Evolutionary conservation across 2,113 vertebrate genomes (phyloP).

Genomic region (Athene noctua): DNA sequence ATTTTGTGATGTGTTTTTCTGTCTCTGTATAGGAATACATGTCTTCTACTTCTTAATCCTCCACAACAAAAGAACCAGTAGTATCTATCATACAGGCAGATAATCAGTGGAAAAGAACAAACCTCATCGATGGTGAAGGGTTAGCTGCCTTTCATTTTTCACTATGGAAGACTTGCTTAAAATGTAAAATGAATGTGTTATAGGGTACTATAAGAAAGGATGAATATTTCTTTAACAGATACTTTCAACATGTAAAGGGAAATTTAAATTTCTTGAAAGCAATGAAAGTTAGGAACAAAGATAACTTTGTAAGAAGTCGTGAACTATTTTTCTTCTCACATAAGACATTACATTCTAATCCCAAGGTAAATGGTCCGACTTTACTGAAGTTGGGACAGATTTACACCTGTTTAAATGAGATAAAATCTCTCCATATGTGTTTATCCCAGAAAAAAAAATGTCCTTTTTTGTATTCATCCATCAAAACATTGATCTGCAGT

Average conservation of each 20-base stretch:
- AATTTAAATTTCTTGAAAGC: not conserved
- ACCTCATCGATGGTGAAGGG: rapidly evolving
- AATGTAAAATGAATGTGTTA: not conserved
- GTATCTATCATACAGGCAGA: not conserved
- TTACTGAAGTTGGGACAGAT: not conserved
- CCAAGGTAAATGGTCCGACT: not conserved
- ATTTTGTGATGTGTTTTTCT: not conserved
- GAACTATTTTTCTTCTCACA: not conserved
- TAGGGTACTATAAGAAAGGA: not conserved
- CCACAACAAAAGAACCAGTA: not conserved
- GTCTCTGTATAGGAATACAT: not conserved
- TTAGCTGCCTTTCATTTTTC: not conserved
- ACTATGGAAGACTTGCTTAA: not conserved
- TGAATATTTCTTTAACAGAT: not conserved
- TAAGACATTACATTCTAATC: not conserved
- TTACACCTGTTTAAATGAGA: not conserved
- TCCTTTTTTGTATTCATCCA: not conserved
- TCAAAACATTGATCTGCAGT: not conserved
- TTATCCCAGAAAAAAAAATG: not conserved
- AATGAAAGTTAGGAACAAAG: not conserved
- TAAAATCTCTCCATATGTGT: not conserved
- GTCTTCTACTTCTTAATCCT: not conserved
- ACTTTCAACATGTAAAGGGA: not conserved
- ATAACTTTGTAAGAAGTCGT: not conserved
- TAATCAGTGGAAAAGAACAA: not conserved